Evolutionary conservation across 1,140 invertebrate genomes (phyloP), one percentile per base, ranked within the genome.

Genomic region (Sweltsa coloradensis): DNA sequence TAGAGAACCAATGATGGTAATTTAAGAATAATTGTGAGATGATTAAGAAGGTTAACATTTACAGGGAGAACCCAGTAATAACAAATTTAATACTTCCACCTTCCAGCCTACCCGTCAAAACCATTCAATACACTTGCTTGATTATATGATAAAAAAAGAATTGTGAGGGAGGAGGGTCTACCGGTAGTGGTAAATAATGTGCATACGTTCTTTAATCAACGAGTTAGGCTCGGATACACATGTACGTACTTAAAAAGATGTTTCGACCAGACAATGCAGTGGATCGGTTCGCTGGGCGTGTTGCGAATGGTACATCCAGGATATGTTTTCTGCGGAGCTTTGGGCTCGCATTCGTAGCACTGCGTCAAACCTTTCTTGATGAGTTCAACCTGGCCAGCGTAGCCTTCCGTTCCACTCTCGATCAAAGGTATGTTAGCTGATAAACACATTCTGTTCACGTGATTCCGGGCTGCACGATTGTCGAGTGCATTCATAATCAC

Each of bases 261-360:
- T 65, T 99, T 99, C 0, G 93, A 87, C 97, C 97, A 99, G 3
- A 99, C 92, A 57, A 99, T 94, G 62, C 97, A 99, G 67, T 99
- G 97, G 55, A 99, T 96, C 0, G 92, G 89, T 64, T 98, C 94
- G 11, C 93, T 97, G n/a, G 97, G 97, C 4, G 97, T 99, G 61
- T 99, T 99, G 39, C 97, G 74, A 54, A 99, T 99, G 0, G 97
- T 99, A 66, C 97, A 99, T 2, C 92, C 91, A 2, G 97, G 94
- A 68, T 84, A 99, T 9, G 86, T 87, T 66, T 94, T 95, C 59
- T 93, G 88, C 36, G 81, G 73, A 25, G 87, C 78, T 67, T 95
- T 93, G 1, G 91, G 89, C 47, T 83, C 80, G 64, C 96, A 99
- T 63, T 99, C 96, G 60, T 97, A 99, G 67, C 96, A 99, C 60